Evolutionary conservation across 53 echinoderm and acorn worm genomes (phyloP).

Genomic region (Crossaster papposus): DNA sequence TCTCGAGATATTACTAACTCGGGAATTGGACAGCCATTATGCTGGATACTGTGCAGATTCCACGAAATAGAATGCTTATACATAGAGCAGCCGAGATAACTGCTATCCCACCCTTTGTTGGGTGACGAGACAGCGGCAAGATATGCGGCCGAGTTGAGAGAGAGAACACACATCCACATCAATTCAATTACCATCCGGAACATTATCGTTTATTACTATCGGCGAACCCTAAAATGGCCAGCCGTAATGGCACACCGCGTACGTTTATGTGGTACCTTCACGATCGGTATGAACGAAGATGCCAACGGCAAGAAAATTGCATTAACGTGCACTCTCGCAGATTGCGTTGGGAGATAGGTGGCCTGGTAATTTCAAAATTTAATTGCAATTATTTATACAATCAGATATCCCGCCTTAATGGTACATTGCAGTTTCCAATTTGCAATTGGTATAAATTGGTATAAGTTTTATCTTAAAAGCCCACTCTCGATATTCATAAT

Average conservation of each 20-base stretch:
- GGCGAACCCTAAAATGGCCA: neutral
- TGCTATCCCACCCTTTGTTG: neutral
- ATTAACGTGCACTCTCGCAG: constrained; percentile 30
- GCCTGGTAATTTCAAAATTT: neutral
- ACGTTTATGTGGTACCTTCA: neutral
- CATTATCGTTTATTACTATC: constrained; percentile 39
- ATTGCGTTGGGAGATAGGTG: constrained; percentile 18
- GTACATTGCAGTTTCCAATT: neutral
- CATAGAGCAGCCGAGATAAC: neutral
- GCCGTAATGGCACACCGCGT: constrained; percentile 8
- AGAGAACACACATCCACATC: neutral
- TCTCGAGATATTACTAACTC: too few species aligned
- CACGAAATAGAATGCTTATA: neutral
- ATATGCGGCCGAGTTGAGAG: constrained; percentile 7
- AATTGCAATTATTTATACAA: neutral
- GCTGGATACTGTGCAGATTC: neutral
- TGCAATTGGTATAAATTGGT: too few species aligned
- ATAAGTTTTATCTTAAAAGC: too few species aligned
- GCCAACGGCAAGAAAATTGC: constrained; percentile 2
- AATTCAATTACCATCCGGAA: constrained; percentile 53
- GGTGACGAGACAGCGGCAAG: neutral
- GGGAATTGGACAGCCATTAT: too few species aligned
- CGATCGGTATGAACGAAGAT: neutral
- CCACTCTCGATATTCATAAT: too few species aligned
- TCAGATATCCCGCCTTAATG: neutral